Evolutionary conservation across 2,888 invertebrate genomes (phyloP).

Genomic region (Rhagophthalmus giganteus): DNA sequence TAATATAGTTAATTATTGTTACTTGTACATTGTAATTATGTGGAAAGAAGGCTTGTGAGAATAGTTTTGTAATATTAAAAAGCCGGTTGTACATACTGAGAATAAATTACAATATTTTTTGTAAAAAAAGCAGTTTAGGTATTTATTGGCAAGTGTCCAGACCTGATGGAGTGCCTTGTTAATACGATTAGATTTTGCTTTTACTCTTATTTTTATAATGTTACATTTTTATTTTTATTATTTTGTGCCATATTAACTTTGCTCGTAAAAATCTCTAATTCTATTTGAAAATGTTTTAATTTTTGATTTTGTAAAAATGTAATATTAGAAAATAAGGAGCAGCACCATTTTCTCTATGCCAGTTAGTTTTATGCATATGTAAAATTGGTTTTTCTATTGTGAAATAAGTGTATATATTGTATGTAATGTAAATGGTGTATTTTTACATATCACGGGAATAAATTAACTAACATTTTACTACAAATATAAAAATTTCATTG

Average conservation of each 20-base stretch:
- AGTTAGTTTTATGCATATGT: conserved; percentile 9
- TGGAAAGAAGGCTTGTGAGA: conserved; percentile 48
- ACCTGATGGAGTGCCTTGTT: conserved; percentile 52
- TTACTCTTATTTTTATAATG: conserved; percentile 24
- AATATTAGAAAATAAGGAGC: conserved; percentile 18
- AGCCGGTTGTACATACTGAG: conserved; percentile 45
- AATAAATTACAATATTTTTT: conserved; percentile 41
- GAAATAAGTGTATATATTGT: conserved; percentile 34
- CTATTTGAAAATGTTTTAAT: background rate
- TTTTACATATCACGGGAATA: conserved; percentile 37
- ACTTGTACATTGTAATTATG: conserved; percentile 29
- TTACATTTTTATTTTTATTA: conserved; percentile 18
- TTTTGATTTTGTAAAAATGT: conserved; percentile 11
- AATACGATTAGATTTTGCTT: conserved; percentile 38
- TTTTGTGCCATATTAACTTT: conserved; percentile 32
- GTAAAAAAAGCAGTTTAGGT: conserved; percentile 39
- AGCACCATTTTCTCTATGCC: conserved; percentile 5
- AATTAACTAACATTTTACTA: conserved; percentile 18
- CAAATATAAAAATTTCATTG: conserved; percentile 13
- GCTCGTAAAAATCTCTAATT: background rate
- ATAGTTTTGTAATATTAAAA: conserved; percentile 40
- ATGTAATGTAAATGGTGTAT: conserved; percentile 33
- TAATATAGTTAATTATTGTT: conserved; percentile 22
- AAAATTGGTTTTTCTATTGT: conserved; percentile 19
- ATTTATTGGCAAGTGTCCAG: conserved; percentile 42